Evolutionary conservation across 2,888 invertebrate genomes (phyloP).

Genomic region (Anoplius nigerrimus): DNA sequence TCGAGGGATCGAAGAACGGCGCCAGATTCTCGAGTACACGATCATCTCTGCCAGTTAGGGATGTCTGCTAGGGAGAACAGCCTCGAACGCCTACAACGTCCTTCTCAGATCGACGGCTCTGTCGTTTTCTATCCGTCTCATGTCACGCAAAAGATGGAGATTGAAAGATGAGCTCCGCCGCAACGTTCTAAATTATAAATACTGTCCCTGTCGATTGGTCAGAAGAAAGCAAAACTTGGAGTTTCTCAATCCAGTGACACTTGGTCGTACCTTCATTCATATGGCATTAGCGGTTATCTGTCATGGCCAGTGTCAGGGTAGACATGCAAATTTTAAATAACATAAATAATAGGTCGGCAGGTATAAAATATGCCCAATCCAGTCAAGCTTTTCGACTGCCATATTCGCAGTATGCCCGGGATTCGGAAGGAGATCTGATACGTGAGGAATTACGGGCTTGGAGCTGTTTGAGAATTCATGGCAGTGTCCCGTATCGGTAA

Average conservation of each 20-base stretch:
- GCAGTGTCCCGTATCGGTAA: slow-evolving; percentile 41
- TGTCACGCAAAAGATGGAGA: background rate
- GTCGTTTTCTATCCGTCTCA: background rate
- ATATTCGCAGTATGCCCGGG: slow-evolving; percentile 18
- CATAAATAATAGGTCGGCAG: no score
- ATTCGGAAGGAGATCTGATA: slow-evolving; percentile 28
- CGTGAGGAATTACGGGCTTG: slow-evolving; percentile 37
- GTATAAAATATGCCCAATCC: background rate
- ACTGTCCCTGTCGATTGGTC: background rate
- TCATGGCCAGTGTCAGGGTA: no score
- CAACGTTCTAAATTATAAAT: slow-evolving; percentile 3
- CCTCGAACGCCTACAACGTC: background rate
- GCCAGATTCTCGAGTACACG: slow-evolving; percentile 32
- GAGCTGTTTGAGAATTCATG: slow-evolving; percentile 45
- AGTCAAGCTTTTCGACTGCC: slow-evolving; percentile 14
- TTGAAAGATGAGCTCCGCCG: slow-evolving; percentile 6
- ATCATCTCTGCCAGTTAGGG: slow-evolving; percentile 14
- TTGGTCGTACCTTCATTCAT: no score
- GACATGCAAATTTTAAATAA: no score
- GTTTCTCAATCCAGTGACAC: no score
- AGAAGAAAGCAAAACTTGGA: background rate
- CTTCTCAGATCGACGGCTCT: slow-evolving; percentile 3
- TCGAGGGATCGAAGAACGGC: slow-evolving; percentile 26
- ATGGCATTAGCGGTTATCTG: no score
- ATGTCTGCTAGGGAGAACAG: slow-evolving; percentile 3